phyloP scores from a whole-genome alignment of 2,888 invertebrate species.

The Pocota personata region DNA sequence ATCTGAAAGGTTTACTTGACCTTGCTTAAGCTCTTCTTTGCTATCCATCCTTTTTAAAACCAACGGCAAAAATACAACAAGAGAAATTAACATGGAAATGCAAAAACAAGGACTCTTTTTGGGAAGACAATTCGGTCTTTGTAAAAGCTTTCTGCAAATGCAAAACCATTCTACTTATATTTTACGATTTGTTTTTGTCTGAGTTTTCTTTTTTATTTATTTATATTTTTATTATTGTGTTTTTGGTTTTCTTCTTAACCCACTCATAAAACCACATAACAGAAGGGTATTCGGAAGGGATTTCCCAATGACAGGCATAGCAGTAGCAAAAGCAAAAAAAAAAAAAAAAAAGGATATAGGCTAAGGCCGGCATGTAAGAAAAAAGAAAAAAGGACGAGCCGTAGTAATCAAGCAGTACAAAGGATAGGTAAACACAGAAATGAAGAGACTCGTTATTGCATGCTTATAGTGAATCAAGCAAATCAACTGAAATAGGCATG shows the following conservation, averaged over 20 bases:
- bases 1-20: background rate
- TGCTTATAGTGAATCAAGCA: constrained; percentile 53
- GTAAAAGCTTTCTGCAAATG: constrained; percentile 40
- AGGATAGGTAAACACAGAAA: constrained; percentile 13
- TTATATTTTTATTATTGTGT: background rate
- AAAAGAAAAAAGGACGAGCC: background rate
- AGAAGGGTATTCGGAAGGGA: constrained; percentile 47
- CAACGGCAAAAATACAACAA: constrained; percentile 30
- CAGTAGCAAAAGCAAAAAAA: constrained; percentile 14
- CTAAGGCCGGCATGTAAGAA: constrained; percentile 41
- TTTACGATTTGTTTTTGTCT: constrained; percentile 39
- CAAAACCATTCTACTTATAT: constrained; percentile 43
- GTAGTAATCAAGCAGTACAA: constrained; percentile 7
- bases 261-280: constrained; percentile 46
- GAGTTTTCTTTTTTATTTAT: constrained; percentile 48
- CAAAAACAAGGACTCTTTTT: background rate
- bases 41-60: background rate
- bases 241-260: constrained; percentile 3
- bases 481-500: constrained; percentile 35
- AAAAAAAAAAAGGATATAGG: constrained; percentile 37
- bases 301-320: constrained; percentile 65
- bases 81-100: constrained; percentile 40
- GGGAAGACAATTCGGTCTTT: background rate
- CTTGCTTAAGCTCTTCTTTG: background rate
- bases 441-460: constrained; percentile 29